phyloP scores from a whole-genome alignment of 2,797 vertebrate species.

The Manis pentadactyla region DNA sequence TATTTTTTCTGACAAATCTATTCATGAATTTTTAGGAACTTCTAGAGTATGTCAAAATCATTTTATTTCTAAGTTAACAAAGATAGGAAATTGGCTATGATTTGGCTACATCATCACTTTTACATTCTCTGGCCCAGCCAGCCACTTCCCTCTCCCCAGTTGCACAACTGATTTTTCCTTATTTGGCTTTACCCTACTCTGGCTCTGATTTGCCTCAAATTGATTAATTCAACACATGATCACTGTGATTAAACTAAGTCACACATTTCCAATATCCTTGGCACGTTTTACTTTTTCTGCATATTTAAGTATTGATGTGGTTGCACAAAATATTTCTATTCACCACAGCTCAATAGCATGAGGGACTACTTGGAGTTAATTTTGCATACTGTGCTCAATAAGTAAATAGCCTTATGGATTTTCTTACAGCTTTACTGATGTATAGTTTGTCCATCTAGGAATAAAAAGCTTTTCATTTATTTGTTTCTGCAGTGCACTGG shows the following conservation, averaged over 20 bases:
- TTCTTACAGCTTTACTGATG: neutral
- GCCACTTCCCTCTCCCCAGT: neutral
- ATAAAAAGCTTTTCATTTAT: neutral
- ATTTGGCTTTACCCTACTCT: neutral
- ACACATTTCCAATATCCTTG: neutral
- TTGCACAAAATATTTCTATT: neutral
- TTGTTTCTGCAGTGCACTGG: slow-evolving; percentile 1
- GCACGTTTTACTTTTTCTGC: neutral
- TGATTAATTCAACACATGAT: neutral
- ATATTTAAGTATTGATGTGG: neutral
- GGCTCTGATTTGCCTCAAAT: neutral
- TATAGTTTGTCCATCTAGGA: neutral
- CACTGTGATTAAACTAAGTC: slow-evolving; percentile 21
- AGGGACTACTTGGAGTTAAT: neutral
- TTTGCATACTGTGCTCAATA: slow-evolving; percentile 22
- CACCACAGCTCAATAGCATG: neutral
- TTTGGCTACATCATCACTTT: neutral
- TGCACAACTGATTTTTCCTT: neutral
- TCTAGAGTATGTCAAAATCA: neutral
- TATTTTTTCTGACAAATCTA: neutral
- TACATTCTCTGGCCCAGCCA: neutral
- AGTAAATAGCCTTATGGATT: neutral
- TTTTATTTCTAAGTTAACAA: neutral
- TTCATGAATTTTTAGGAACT: neutral
- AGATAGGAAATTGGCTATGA: neutral